phyloP scores from a whole-genome alignment of 1,140 invertebrate genomes.

The Olivierus martensii region DNA sequence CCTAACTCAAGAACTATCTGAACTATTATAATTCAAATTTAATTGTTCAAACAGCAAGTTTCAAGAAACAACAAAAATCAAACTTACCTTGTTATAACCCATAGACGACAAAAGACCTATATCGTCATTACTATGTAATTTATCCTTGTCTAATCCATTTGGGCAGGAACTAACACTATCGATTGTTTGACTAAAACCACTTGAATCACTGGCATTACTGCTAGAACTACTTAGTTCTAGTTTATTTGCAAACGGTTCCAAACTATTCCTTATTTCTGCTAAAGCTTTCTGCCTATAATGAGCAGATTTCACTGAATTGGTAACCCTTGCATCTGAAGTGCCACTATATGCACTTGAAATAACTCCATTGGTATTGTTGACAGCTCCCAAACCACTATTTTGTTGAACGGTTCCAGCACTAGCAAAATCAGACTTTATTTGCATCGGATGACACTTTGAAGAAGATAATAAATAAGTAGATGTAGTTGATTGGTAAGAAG shows the following conservation, averaged over 20 bases:
- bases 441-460: constrained; percentile 4
- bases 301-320: neutral
- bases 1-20: too few species aligned
- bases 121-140: too few species aligned
- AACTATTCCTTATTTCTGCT: constrained; percentile 67
- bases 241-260: constrained; percentile 40
- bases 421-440: constrained; percentile 14
- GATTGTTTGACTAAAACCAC: neutral
- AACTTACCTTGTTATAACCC: too few species aligned
- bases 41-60: too few species aligned
- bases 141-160: neutral
- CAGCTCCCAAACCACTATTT: neutral
- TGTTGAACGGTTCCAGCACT: neutral
- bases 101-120: too few species aligned
- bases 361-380: neutral
- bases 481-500: neutral
- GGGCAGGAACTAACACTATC: neutral
- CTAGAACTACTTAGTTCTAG: neutral
- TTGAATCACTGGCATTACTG: neutral
- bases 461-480: neutral
- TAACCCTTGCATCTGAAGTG: too few species aligned
- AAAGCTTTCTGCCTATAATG: constrained; percentile 68
- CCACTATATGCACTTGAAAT: too few species aligned
- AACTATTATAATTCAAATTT: too few species aligned
- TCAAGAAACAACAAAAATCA: too few species aligned